phyloP scores from a whole-genome alignment of 2,888 invertebrate species.

The Syrphus vitripennis region DNA sequence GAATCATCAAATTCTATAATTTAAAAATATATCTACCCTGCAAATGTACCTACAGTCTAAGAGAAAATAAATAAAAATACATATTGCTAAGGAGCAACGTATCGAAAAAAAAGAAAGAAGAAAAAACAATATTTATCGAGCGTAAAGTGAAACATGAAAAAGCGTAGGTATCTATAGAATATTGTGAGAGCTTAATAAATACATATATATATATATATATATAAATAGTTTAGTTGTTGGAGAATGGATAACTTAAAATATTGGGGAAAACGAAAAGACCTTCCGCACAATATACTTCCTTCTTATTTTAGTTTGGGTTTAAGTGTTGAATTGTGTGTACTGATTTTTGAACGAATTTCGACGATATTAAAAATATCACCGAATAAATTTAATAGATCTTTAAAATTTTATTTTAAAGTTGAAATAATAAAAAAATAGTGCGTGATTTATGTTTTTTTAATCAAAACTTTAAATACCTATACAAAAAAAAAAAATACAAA shows the following conservation, averaged over 20 bases:
- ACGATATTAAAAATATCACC: not conserved
- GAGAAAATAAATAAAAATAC: not conserved
- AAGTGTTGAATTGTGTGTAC: slow-evolving; percentile 66
- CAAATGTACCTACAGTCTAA: not conserved
- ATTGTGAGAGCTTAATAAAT: not conserved
- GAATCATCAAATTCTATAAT: too few relatives aligned
- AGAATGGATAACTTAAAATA: slow-evolving; percentile 29
- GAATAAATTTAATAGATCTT: not conserved
- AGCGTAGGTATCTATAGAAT: not conserved
- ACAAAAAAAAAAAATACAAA: not conserved
- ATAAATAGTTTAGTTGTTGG: slow-evolving; percentile 8
- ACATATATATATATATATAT: not conserved
- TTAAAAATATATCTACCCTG: not conserved
- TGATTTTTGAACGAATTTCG: slow-evolving; percentile 6
- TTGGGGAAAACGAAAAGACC: slow-evolving; percentile 54
- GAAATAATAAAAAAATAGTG: not conserved
- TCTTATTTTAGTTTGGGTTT: slow-evolving; percentile 63
- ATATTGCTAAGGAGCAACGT: not conserved
- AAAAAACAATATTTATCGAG: not conserved
- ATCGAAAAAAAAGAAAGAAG: not conserved
- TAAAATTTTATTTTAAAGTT: not conserved
- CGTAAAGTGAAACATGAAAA: not conserved
- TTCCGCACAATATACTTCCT: slow-evolving; percentile 55
- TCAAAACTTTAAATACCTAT: not conserved
- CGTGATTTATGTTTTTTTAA: not conserved